Evolutionary conservation across 2,797 vertebrate genomes (phyloP).

Genomic region (Tachyglossus aculeatus): DNA sequence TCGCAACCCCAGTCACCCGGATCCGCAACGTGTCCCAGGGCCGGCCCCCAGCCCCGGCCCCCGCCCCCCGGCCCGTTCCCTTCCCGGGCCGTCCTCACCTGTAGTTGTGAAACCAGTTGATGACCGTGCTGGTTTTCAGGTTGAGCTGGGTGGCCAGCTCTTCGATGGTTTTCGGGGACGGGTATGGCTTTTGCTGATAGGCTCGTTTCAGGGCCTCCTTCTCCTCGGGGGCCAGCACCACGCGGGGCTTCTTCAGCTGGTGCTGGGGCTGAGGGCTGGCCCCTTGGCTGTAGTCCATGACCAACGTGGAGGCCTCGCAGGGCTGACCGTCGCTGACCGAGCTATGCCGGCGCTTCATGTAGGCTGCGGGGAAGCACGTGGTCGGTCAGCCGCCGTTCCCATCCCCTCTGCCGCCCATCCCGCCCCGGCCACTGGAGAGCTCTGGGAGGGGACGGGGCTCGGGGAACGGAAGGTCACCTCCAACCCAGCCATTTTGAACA

Average conservation of each 20-base stretch:
- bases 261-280: constrained; percentile 88
- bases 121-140: constrained; percentile 99
- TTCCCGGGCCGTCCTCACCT: constrained; percentile 72
- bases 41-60: neutral
- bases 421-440: too few species aligned
- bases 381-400: too few species aligned
- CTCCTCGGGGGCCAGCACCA: constrained; percentile 94
- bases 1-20: neutral
- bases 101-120: constrained; percentile 99
- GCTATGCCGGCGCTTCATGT: constrained; percentile 95
- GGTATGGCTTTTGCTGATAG: constrained; percentile 99
- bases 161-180: constrained; percentile 98
- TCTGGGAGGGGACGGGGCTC: too few species aligned
- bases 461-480: too few species aligned
- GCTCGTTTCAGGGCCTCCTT: constrained; percentile 94
- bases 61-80: rapidly evolving
- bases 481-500: too few species aligned
- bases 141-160: constrained; percentile 98
- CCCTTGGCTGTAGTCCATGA: constrained; percentile 87
- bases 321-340: constrained; percentile 91
- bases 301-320: constrained; percentile 79
- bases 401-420: too few species aligned
- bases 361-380: constrained; percentile 76
- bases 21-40: neutral
- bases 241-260: constrained; percentile 95